These are phyloP conservation scores for Lutjanus erythropterus DNA, from an alignment of 2,113 vertebrate species.

Conservation along the genomic window DNA sequence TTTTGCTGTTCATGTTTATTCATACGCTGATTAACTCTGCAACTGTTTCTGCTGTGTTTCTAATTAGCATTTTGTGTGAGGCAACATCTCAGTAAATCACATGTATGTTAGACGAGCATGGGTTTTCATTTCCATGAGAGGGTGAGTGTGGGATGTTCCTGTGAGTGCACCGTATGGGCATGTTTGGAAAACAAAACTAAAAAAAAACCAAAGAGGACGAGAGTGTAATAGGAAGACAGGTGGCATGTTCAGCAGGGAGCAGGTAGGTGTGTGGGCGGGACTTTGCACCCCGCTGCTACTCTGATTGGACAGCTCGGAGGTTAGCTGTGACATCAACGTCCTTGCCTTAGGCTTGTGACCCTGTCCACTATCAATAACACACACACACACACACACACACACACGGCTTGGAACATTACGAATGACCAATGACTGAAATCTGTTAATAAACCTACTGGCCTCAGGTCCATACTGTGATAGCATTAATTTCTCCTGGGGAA, in stretches of 20 bases:
- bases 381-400: not conserved
- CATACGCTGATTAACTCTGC: slow-evolving; percentile 63
- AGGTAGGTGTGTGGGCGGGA: slow-evolving; percentile 70
- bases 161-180: slow-evolving; percentile 40
- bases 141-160: slow-evolving; percentile 33
- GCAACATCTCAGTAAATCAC: slow-evolving; percentile 49
- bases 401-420: slow-evolving; percentile 22
- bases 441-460: slow-evolving; percentile 47
- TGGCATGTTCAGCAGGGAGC: slow-evolving; percentile 74
- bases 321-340: slow-evolving; percentile 61
- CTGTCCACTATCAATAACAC: slow-evolving; percentile 59
- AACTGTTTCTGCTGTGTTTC: slow-evolving; percentile 57
- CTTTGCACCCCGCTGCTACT: slow-evolving; percentile 73
- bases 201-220: slow-evolving; percentile 19
- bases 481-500: slow-evolving; percentile 52
- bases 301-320: slow-evolving; percentile 76
- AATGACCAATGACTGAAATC: slow-evolving; percentile 46
- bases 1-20: slow-evolving; percentile 70
- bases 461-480: slow-evolving; percentile 39
- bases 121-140: slow-evolving; percentile 39
- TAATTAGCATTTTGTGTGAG: slow-evolving; percentile 64
- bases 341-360: slow-evolving; percentile 74
- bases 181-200: slow-evolving; percentile 39
- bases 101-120: slow-evolving; percentile 34
- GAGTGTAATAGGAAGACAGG: slow-evolving; percentile 67